Conservation (phyloP, 1,140 invertebrate species). For the Drosophila repletoides region DNA sequence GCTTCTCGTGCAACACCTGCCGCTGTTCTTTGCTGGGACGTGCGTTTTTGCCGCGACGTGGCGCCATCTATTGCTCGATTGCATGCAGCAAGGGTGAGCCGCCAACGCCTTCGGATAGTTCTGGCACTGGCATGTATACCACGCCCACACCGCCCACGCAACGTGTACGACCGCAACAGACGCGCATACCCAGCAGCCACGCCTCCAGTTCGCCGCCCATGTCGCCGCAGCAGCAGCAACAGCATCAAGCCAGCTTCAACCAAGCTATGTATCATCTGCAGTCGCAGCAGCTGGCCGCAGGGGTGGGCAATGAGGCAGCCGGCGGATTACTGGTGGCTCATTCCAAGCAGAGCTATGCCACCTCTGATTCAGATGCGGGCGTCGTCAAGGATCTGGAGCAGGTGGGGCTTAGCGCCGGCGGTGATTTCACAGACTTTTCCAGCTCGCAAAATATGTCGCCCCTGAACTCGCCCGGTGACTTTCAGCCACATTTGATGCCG, state of each 20-base stretch:
- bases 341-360: conserved; percentile 62
- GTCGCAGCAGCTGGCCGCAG: conserved; percentile 74
- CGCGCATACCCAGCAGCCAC: conserved; percentile 75
- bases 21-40: conserved; percentile 94
- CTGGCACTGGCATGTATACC: conserved; percentile 84
- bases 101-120: conserved; percentile 90
- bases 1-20: conserved; percentile 98
- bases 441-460: conserved; percentile 79
- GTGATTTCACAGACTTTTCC: conserved; percentile 75
- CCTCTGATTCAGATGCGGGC: conserved; percentile 73
- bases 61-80: conserved; percentile 97
- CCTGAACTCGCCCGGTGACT: conserved; percentile 73
- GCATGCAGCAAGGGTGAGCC: conserved; percentile 94
- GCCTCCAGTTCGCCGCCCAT: conserved; percentile 80
- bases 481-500: conserved; percentile 68
- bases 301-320: conserved; percentile 6
- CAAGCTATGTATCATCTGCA: conserved; percentile 81
- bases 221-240: conserved; percentile 79
- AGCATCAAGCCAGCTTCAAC: conserved; percentile 76
- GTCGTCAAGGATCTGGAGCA: conserved; percentile 75
- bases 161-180: conserved; percentile 82
- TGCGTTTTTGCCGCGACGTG: conserved; percentile 95
- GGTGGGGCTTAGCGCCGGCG: conserved; percentile 18
- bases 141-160: conserved; percentile 83
- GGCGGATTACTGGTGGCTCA: conserved; percentile 41